Evolutionary conservation across 2,113 vertebrate species (phyloP), one percentile per base, ranked within the genome.

Genomic region (Vulpes ferrilata): DNA sequence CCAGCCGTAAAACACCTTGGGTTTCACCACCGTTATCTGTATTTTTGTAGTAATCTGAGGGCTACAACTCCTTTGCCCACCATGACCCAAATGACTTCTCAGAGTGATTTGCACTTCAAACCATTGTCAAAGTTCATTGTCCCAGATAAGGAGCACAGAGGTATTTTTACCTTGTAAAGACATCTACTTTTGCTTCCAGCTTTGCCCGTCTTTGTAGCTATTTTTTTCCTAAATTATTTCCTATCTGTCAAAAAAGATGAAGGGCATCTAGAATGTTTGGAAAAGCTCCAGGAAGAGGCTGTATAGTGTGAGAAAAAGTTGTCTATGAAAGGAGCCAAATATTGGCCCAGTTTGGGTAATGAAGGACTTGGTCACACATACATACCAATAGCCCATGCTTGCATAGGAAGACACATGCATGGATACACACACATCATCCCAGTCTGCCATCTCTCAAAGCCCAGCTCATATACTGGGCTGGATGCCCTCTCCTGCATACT

Each of bases 121-220:
- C 2, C 2, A 0, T 0, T 3, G 8, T 16, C 53, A 25, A 48
- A 20, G 19, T 1, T 78, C 27, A 9, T 11, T 13, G 4, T 43
- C 8, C 35, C 12, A 8, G 2, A 12, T 5, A 19, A 78, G 43
- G 55, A 32, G 6, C 25, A 5, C 0, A 1, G 23, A 57, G 9
- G 7, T 13, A 23, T 38, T 17, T 81, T 53, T 17, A 8, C 10
- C 13, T 55, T 57, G 4, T 4, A 11, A 55, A 12, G 16, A 4
- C 25, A 10, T 1, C 51, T 67, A 8, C 11, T 71, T 85, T 88
- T 71, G 11, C 17, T 79, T n/a, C 80, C 51, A 53, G 2, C 16
- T 17, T 79, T 35, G 53, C 60, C 55, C 80, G 65, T 35, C 19
- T 43, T 1, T 84, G 55, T 6, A 62, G 17, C 23, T 27, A 1